These are phyloP conservation scores for Oscheius sp. DNA, from an alignment of 2,888 invertebrate species.

Conservation along the genomic window DNA sequence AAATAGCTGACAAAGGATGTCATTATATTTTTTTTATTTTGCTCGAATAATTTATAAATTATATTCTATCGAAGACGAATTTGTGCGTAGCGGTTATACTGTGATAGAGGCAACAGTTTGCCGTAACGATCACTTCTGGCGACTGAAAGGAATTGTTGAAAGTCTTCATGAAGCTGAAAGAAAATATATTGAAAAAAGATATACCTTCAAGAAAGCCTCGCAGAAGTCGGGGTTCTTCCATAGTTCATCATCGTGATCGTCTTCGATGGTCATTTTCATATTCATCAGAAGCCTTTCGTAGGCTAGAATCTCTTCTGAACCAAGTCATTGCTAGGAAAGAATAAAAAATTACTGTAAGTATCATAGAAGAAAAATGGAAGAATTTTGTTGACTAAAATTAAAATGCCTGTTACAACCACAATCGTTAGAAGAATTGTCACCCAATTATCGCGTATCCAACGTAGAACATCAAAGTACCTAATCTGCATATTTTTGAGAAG, in stretches of 20 bases:
- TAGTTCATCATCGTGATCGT: slow-evolving; percentile 3
- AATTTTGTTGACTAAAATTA: background rate
- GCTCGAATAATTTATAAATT: too few species aligned
- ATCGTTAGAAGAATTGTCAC: background rate
- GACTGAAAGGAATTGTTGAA: background rate
- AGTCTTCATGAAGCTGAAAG: slow-evolving; percentile 5
- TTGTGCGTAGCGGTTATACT: background rate
- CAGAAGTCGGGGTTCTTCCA: slow-evolving; percentile 28
- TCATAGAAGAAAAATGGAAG: background rate
- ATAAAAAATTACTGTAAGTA: slow-evolving; percentile 18
- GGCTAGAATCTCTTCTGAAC: slow-evolving; percentile 1
- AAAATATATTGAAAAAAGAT: background rate
- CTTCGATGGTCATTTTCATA: slow-evolving; percentile 10
- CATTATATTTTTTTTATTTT: too few species aligned
- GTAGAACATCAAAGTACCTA: slow-evolving; percentile 11
- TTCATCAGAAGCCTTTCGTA: slow-evolving; percentile 14
- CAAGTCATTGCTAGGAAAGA: background rate
- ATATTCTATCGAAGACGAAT: slow-evolving; percentile 9
- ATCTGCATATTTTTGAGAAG: background rate
- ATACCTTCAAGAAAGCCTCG: slow-evolving; percentile 14
- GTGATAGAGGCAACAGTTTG: background rate
- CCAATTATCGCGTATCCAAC: slow-evolving; percentile 12
- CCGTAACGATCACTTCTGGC: slow-evolving; percentile 13
- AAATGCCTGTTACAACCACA: background rate
- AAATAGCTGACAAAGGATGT: too few species aligned